phyloP scores from a whole-genome alignment of 2,113 vertebrate genomes.

The Gymnocephalus cernua region DNA sequence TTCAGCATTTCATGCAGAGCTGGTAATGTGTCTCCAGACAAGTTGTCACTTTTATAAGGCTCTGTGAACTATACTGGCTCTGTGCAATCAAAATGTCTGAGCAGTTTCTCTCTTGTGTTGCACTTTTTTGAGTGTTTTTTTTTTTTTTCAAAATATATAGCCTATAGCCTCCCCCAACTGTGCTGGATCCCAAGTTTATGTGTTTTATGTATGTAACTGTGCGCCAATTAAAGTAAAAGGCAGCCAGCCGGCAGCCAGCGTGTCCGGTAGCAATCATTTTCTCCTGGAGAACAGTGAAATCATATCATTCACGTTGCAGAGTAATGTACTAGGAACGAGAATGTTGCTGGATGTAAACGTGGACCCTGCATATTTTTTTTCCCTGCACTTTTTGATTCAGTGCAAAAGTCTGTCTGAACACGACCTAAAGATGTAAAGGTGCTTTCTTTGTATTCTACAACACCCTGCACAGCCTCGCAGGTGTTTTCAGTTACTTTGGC shows the following conservation, averaged over 20 bases:
- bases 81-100: background rate
- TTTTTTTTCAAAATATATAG: background rate
- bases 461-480: constrained; percentile 21
- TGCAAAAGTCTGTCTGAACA: background rate
- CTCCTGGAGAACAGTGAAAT: background rate
- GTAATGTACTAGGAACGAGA: background rate
- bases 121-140: background rate
- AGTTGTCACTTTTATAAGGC: background rate
- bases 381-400: background rate
- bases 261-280: background rate
- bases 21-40: background rate
- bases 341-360: background rate
- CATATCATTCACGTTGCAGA: background rate
- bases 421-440: background rate
- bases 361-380: background rate
- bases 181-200: too few species aligned
- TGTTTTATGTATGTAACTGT: background rate
- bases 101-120: background rate
- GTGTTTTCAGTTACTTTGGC: constrained; percentile 58
- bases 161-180: too few species aligned
- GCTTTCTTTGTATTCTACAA: background rate
- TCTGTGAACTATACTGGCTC: background rate
- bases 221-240: background rate
- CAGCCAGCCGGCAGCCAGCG: background rate
- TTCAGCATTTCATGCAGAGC: background rate